phyloP scores from a whole-genome alignment of 2,113 vertebrate species.

The Pseudolaguvia tuberculata region DNA sequence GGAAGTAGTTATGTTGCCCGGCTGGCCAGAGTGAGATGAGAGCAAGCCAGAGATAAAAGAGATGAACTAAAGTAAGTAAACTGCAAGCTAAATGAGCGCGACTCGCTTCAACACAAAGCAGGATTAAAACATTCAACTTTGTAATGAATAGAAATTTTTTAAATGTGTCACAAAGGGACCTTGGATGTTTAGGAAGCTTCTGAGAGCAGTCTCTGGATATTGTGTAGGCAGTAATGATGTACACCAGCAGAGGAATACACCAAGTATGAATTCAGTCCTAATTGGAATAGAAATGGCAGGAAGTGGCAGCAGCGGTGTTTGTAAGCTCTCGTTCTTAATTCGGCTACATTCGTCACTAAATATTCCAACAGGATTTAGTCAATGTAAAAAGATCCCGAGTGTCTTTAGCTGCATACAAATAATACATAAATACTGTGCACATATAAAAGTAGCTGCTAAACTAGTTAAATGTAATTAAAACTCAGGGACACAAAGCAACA shows the following conservation, averaged over 20 bases:
- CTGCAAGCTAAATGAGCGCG: conserved; percentile 29
- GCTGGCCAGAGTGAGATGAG: conserved; percentile 47
- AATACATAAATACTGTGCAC: no score
- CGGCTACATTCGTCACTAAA: conserved; percentile 1
- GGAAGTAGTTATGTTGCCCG: conserved; percentile 49
- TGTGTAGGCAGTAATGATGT: conserved; percentile 29
- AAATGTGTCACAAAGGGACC: conserved; percentile 44
- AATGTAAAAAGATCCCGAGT: background rate
- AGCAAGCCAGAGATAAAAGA: conserved; percentile 16
- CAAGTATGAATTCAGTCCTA: conserved; percentile 24
- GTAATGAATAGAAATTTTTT: conserved; percentile 41
- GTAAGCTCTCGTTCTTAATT: background rate
- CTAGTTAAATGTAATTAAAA: background rate
- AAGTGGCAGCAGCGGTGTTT: background rate
- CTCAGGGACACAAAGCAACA: conserved; percentile 37
- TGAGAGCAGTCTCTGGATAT: conserved; percentile 23
- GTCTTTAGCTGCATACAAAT: background rate
- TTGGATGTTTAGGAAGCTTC: conserved; percentile 32
- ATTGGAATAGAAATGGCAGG: conserved; percentile 16
- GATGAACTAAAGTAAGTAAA: conserved; percentile 33
- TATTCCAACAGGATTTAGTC: background rate
- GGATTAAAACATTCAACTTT: conserved; percentile 43
- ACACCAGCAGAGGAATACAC: background rate
- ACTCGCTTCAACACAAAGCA: conserved; percentile 26
- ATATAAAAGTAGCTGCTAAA: no score